Conservation (phyloP, 2,113 vertebrate genomes). For the Prionailurus viverrinus region DNA sequence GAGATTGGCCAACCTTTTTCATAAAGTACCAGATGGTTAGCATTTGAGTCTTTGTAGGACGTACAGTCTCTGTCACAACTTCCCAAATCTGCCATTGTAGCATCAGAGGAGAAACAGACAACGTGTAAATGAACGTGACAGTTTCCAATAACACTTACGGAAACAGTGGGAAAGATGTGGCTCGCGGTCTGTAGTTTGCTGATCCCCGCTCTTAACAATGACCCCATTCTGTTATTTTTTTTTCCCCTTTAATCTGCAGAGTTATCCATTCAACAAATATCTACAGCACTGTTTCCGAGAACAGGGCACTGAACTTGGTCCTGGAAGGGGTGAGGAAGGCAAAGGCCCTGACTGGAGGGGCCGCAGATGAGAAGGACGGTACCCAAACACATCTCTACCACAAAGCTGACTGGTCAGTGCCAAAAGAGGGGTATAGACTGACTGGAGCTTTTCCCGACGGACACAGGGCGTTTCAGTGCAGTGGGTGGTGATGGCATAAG, state of each 20-base stretch:
- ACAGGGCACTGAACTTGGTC: not conserved
- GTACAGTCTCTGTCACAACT: not conserved
- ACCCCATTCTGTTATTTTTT: not conserved
- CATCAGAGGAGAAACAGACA: not conserved
- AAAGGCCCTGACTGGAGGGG: not conserved
- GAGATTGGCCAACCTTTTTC: not conserved
- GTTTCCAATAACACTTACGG: not conserved
- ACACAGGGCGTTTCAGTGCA: not conserved
- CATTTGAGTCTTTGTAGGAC: not conserved
- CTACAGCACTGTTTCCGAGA: not conserved
- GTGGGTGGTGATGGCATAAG: not conserved
- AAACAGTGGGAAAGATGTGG: not conserved
- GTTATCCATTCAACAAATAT: not conserved
- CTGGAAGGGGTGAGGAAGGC: not conserved
- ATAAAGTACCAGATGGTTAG: not conserved
- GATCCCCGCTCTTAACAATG: not conserved
- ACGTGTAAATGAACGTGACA: not conserved
- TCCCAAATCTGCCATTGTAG: not conserved
- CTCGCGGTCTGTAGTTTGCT: not conserved
- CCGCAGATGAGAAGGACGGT: not conserved
- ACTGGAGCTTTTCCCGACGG: not conserved
- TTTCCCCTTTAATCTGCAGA: not conserved
- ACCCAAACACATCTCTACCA: fast-evolving
- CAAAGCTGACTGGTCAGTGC: not conserved
- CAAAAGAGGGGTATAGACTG: not conserved